Evolutionary conservation across 2,888 invertebrate species (phyloP), one percentile per base, ranked within the genome.

Genomic region (Monopis laevigella): DNA sequence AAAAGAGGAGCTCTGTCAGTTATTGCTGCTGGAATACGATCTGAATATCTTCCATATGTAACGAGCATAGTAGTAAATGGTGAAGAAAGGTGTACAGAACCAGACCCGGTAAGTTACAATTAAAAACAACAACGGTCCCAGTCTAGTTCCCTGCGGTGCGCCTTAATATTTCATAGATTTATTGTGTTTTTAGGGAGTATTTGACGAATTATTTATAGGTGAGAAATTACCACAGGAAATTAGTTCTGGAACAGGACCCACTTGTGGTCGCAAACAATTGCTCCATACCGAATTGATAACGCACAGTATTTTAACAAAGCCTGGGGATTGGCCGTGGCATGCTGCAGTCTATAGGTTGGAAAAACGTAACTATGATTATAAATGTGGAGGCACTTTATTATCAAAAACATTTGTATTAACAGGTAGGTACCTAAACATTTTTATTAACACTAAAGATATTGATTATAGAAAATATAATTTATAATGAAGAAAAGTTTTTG

Each of bases 291-390:
- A 57, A 29, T 47, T 72, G 8, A 68, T 75, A 17, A 64, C 66
- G 1, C 57, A 59, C 21, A 72, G 71, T 0, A 45, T 48, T 3
- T 48, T 54, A 0, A 62, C 68, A 0, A 62, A 65, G 30, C 59
- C 65, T 4, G 73, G 73, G 1, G 70, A 73, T 44, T 75, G 70
- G 71, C 73, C 74, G 0, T 75, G 74, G 73, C 75, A 74, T 48
- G 59, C 51, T 0, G 74, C 72, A 0, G 42, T 75, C 13, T 66
- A 63, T 26, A 58, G 53, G 32, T 34, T 58, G 1, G 50, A 57
- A 2, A 49, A 52, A 8, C 29, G 46, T 1, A 44, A 41, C 0
- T 50, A 61, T 3, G 56, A 51, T 13, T 72, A 69, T 27, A 65
- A 61, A 4, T 73, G 73, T 45, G 73, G 73, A 2, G 73, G 73